phyloP scores from a whole-genome alignment of 2,797 vertebrate genomes.

The Gouania willdenowi region DNA sequence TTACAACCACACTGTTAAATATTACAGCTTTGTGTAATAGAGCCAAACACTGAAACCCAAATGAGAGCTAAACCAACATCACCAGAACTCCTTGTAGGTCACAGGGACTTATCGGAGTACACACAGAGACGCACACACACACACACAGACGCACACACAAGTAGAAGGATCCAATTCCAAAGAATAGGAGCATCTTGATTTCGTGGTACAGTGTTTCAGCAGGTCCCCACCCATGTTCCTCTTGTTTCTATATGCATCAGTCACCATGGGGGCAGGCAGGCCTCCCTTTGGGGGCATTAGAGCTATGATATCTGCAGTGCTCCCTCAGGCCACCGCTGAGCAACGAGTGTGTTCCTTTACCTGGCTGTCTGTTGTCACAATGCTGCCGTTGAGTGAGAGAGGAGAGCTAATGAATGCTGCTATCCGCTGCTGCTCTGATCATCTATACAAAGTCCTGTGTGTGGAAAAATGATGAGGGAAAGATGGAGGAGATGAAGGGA shows the following conservation, averaged over 20 bases:
- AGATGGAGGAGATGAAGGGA: background rate
- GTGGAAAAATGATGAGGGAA: conserved; percentile 11
- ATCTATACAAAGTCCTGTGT: conserved; percentile 28
- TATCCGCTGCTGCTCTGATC: conserved; percentile 49
- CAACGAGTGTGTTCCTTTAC: conserved; percentile 55
- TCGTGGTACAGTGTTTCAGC: conserved; percentile 13
- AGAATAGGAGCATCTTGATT: conserved; percentile 1
- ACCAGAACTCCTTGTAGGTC: background rate
- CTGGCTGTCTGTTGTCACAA: conserved; percentile 49
- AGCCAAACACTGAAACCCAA: conserved; percentile 9
- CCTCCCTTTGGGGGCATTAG: conserved; percentile 55
- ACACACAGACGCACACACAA: background rate
- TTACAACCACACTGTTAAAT: conserved; percentile 1
- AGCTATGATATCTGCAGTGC: conserved; percentile 48
- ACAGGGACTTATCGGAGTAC: background rate
- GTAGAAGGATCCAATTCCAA: conserved; percentile 6
- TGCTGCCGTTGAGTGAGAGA: conserved; percentile 60
- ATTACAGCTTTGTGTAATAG: conserved; percentile 1
- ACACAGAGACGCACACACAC: background rate
- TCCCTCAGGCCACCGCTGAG: conserved; percentile 55
- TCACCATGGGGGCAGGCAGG: conserved; percentile 36
- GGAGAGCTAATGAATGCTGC: conserved; percentile 49
- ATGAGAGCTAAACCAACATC: conserved; percentile 3
- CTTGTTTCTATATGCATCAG: conserved; percentile 34
- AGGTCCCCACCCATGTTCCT: background rate